phyloP scores from a whole-genome alignment of 2,888 invertebrate species.

The Ophonus ardosiacus region DNA sequence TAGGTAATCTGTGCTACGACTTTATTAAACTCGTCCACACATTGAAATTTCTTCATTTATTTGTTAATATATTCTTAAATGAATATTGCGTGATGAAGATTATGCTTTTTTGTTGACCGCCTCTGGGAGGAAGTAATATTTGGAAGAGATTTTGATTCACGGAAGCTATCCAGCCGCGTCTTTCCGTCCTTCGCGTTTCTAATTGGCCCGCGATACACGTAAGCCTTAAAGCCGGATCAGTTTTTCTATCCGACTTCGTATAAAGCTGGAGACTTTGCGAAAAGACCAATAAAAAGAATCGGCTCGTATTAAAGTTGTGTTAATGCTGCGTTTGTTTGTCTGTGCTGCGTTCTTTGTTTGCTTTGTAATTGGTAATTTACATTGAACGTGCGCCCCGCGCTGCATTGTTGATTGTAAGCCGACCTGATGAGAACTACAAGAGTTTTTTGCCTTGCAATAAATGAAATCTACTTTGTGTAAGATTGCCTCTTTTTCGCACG shows the following conservation, averaged over 20 bases:
- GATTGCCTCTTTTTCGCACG: conserved; percentile 38
- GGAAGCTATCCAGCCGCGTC: conserved; percentile 28
- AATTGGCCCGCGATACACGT: conserved; percentile 65
- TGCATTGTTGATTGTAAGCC: conserved; percentile 57
- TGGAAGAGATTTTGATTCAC: neutral
- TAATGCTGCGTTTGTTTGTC: conserved; percentile 57
- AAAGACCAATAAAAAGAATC: conserved; percentile 61
- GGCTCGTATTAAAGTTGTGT: conserved; percentile 56
- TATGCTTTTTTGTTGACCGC: neutral
- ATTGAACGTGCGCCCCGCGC: conserved; percentile 27
- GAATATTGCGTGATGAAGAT: neutral
- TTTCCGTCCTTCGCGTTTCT: conserved; percentile 31
- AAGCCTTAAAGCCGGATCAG: conserved; percentile 56
- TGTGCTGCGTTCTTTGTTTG: conserved; percentile 55
- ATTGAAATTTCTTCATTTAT: no score
- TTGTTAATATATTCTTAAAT: no score
- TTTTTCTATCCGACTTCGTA: conserved; percentile 57
- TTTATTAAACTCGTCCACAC: no score
- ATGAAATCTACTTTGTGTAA: conserved; percentile 59
- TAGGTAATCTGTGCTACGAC: no score
- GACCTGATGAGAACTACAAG: conserved; percentile 51
- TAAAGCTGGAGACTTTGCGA: conserved; percentile 58
- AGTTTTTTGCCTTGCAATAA: conserved; percentile 48
- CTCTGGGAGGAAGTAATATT: neutral
- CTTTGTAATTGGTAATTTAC: conserved; percentile 59